These are phyloP conservation scores for Neopipo cinnamomea DNA, from an alignment of 2,113 vertebrate species.

Conservation along the genomic window DNA sequence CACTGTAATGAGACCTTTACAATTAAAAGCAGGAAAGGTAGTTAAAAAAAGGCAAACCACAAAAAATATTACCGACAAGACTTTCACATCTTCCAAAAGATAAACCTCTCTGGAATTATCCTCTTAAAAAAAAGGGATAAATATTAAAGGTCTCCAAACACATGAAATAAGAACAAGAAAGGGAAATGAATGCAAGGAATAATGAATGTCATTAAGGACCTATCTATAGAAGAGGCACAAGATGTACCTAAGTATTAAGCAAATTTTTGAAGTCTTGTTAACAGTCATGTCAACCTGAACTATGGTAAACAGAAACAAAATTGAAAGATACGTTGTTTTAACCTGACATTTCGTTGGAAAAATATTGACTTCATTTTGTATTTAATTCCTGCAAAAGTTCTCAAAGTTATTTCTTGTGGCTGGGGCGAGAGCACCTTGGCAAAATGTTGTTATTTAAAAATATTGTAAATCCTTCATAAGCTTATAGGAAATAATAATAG, in stretches of 20 bases:
- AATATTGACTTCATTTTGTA: not conserved
- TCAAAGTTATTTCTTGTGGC: not conserved
- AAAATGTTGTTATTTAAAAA: not conserved
- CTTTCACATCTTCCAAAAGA: not conserved
- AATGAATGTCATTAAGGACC: not conserved
- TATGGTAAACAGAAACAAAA: not conserved
- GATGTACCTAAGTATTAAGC: not conserved
- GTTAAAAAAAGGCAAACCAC: not conserved
- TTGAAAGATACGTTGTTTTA: not conserved
- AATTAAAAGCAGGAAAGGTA: not conserved
- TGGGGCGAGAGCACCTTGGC: not conserved
- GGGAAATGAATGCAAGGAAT: not conserved
- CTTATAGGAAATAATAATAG: not conserved
- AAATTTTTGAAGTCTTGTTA: not conserved
- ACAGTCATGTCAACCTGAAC: not conserved
- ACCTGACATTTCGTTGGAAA: not conserved
- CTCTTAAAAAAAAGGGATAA: not conserved
- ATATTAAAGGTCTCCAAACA: not conserved
- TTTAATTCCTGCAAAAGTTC: not conserved
- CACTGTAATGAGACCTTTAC: not conserved
- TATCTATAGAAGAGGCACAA: not conserved
- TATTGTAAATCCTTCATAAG: not conserved
- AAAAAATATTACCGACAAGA: not conserved
- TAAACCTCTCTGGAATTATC: not conserved
- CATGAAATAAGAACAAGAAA: not conserved